Conservation (phyloP, 37 sponge, comb jelly and placozoan genomes). For the Lycopodina hypogea region DNA sequence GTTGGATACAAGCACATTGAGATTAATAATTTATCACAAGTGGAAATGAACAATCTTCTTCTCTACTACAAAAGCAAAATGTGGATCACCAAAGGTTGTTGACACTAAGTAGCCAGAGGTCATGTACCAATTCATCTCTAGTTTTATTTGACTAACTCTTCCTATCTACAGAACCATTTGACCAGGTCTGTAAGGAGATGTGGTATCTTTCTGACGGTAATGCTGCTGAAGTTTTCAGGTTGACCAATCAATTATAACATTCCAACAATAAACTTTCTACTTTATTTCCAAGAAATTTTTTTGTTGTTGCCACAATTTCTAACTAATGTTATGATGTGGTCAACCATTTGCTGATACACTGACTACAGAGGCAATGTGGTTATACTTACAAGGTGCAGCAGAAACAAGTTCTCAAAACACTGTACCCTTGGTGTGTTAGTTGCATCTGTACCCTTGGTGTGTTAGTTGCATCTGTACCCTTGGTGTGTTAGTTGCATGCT, state of each 20-base stretch:
- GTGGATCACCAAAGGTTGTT: slow-evolving; percentile 48
- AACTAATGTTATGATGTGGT: no score
- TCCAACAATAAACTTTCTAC: no score
- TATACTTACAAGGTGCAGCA: no score
- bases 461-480: no score
- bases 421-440: no score
- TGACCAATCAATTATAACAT: slow-evolving; percentile 7
- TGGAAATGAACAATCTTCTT: slow-evolving; percentile 38
- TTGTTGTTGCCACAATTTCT: no score
- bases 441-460: no score
- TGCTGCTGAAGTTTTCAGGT: slow-evolving; percentile 41
- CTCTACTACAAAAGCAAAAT: background rate
- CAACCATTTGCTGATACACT: no score
- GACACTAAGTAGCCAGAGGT: background rate
- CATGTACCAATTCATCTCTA: background rate
- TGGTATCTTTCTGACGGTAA: slow-evolving; percentile 56
- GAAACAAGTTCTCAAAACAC: no score
- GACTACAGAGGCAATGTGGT: no score
- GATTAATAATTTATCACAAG: background rate
- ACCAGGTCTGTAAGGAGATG: slow-evolving; percentile 29
- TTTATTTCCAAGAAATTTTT: no score
- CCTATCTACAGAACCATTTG: background rate
- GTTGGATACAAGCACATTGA: background rate
- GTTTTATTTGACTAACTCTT: background rate
- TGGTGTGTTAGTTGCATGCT: no score